Evolutionary conservation across 2,888 invertebrate species (phyloP), one percentile per base, ranked within the genome.

Genomic region (Nyleta sp.): DNA sequence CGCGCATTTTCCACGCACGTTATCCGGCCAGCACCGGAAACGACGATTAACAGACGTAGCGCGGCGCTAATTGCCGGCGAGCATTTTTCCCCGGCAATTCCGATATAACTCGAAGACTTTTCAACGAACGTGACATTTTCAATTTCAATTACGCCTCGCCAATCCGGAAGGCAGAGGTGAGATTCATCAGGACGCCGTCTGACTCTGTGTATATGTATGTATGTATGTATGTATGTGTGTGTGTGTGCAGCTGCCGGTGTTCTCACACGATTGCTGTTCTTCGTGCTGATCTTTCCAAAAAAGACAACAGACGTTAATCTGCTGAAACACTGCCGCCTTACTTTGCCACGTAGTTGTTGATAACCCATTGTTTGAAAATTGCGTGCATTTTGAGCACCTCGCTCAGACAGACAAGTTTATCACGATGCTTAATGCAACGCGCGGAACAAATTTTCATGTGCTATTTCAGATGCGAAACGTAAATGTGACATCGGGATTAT

Each of bases 261-360:
- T 68, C 67, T 20, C 67, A 68, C 48, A 48, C 67, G 48, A 53
- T 52, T 44, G 65, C 42, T 35, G 53, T 15, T 42, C 65, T 53
- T 31, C 44, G 42, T 42, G 42, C 65, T 65, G 52, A 52, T 67
- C 65, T 67, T 33, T 17, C 65, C 52, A 22, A 70, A 70, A 70
- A 70, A 70, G 50, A 70, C 52, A 70, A 71, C 71, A 53, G 44
- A 53, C 44, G 53, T 60, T 71, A 71, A 60, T 71, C 71, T 53
- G 59, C 22, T 60, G 40, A 60, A 71, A 60, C 53, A 53, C 11
- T 15, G 48, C n/a, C 35, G 48, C n/a, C 35, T 50, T 57, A 38
- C 24, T 57, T 38, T 13, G 28, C 18, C 35, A 8, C 22, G 28
- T 18, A 44, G 42, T 31, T 8, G 11, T 31, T 8, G 11, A 50